phyloP scores from a whole-genome alignment of 2,113 vertebrate species.

The Lophotis ruficrista region DNA sequence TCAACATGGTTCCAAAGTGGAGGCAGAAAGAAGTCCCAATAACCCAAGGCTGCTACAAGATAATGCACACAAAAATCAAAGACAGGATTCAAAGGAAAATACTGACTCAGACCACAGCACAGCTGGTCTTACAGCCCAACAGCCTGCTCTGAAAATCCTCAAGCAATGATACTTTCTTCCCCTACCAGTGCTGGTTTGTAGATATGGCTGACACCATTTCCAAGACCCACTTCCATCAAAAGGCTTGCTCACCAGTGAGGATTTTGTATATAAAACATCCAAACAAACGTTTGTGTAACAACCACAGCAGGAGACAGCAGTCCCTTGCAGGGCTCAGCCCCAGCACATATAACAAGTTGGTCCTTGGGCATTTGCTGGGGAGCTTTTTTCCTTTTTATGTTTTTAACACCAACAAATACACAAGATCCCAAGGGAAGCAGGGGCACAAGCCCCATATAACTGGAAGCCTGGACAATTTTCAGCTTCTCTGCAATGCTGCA shows the following conservation, averaged over 20 bases:
- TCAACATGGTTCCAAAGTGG: not conserved
- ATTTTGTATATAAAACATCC: not conserved
- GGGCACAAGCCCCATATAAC: not conserved
- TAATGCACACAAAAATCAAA: not conserved
- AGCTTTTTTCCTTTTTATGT: accelerated
- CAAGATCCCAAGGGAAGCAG: not conserved
- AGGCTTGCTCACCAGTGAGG: not conserved
- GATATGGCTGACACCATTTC: not conserved
- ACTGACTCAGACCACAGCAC: not conserved
- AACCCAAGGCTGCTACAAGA: not conserved
- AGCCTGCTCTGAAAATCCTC: not conserved
- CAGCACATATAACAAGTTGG: accelerated
- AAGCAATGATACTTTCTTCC: not conserved
- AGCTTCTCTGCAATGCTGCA: not conserved
- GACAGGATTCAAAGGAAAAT: not conserved
- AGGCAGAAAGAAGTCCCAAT: not conserved
- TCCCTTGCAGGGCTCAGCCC: not conserved
- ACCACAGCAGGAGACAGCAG: not conserved
- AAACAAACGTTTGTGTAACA: not conserved
- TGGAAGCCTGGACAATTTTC: not conserved
- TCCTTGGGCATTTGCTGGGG: accelerated
- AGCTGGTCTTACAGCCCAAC: not conserved
- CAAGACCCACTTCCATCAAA: not conserved
- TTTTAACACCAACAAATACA: not conserved
- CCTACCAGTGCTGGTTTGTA: not conserved